Percentiles rank a stretch among this genome's conserved stretches.
Conservation (phyloP, 2,797 vertebrate species). For the Rhinoraja longicauda region DNA sequence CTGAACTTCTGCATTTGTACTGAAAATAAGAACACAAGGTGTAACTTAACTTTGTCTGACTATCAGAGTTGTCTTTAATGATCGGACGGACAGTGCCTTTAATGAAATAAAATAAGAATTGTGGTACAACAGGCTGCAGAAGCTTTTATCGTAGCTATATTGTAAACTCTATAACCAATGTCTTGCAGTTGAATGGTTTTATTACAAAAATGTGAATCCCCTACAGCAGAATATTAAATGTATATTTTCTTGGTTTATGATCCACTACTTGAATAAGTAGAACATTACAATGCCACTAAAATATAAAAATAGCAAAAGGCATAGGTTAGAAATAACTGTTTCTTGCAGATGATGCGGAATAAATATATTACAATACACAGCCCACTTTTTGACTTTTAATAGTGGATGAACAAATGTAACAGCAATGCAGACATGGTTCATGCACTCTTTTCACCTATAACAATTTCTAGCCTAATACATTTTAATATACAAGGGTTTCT, state of each 20-base stretch:
- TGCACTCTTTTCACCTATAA: background rate
- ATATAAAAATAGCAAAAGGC: background rate
- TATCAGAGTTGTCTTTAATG: background rate
- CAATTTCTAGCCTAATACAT: slow-evolving; percentile 31
- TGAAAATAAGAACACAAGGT: background rate
- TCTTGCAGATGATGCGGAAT: background rate
- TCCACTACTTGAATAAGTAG: background rate
- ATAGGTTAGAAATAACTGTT: background rate
- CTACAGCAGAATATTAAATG: background rate
- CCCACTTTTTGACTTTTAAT: background rate
- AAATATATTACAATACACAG: background rate
- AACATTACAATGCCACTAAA: background rate
- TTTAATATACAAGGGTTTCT: background rate
- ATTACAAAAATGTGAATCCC: background rate
- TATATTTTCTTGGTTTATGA: background rate
- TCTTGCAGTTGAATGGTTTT: background rate
- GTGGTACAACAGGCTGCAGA: background rate
- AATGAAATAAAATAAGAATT: background rate
- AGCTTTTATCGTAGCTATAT: background rate
- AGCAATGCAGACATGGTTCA: background rate
- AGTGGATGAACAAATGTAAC: background rate
- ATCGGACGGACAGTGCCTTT: background rate
- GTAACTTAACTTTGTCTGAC: background rate
- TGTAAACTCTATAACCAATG: background rate
- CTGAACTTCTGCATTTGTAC: background rate